phyloP scores from a whole-genome alignment of 2,113 vertebrate species.

The Falcunculus frontatus region DNA sequence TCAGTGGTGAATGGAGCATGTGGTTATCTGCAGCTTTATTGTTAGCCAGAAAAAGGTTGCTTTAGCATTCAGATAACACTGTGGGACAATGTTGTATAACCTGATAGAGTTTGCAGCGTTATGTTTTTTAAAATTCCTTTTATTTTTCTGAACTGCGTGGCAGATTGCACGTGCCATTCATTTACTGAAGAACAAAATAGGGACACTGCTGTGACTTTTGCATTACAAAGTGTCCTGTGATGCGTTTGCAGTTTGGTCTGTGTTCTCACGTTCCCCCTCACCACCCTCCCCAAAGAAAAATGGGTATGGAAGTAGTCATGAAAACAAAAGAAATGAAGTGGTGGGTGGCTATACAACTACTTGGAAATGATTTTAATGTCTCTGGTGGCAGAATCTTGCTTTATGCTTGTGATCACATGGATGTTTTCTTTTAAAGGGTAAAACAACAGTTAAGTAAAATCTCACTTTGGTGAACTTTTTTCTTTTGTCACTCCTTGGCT shows the following conservation, averaged over 20 bases:
- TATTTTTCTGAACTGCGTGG: neutral
- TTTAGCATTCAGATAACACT: neutral
- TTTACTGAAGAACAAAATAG: neutral
- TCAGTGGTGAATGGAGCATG: neutral
- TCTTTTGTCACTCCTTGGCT: neutral
- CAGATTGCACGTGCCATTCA: neutral
- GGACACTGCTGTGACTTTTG: neutral
- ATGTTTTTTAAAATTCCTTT: fast-evolving
- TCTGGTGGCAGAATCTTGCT: neutral
- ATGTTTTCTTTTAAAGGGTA: neutral
- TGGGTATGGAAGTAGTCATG: neutral
- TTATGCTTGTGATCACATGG: neutral
- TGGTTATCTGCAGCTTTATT: neutral
- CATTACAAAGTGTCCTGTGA: neutral
- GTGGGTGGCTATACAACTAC: neutral
- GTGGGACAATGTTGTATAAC: neutral
- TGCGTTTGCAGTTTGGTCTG: neutral
- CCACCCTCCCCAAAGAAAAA: neutral
- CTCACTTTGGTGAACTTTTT: neutral
- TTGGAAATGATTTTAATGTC: neutral
- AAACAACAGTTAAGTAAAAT: neutral
- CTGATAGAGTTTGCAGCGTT: neutral
- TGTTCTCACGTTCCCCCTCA: neutral
- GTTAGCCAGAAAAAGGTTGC: neutral
- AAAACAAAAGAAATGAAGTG: neutral